Base-by-base conservation (phyloP, 2,113 vertebrate genomes). In the Psophia crepitans region DNA sequence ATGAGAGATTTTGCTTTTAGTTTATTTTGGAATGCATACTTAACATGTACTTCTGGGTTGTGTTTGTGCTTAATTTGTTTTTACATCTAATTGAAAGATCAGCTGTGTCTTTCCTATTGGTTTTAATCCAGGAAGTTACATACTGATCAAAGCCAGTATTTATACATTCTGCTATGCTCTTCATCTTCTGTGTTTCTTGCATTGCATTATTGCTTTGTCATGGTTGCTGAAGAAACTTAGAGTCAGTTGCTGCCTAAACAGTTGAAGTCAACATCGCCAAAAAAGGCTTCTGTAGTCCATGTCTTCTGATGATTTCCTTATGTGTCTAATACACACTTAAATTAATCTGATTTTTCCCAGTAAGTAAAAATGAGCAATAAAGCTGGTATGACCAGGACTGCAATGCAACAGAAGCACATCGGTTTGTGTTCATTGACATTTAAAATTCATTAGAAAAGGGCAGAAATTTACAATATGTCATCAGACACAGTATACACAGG, bases 241-340 rank as follows among this genome's bases (percentile, higher is more conserved):
- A 91, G 58, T 77, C 14, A 1, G 79, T 95, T 97, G 85, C 92
- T 95, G 33, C 63, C 64, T 95, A 80, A 96, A 89, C 89, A 91
- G 33, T 84, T 81, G 65, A 75, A 92, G 39, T 89, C 84, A 95
- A 84, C 94, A 95, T 92, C 68, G 84, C 95, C 96, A 96, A 93
- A 96, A 96, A 97, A 94, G 95, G 94, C 84, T 84, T 74, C 84
- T 63, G 56, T 39, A 81, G 60, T 46, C 8, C 41, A 12, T 43
- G 68, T 24, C 58, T 73, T 94, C 22, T 43, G 41, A 71, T 46
- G 10, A 69, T 81, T 83, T 92, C 86, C 93, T 95, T 96, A 74
- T 90, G 60, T 77, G 86, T 87, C 80, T 70, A 77, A 63, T 44
- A 70, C 28, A 26, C 4, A 2, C 77, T 87, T 79, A 87, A 85